Conservation (phyloP, 1,140 invertebrate species). For the Temnothorax curvispinosus region DNA sequence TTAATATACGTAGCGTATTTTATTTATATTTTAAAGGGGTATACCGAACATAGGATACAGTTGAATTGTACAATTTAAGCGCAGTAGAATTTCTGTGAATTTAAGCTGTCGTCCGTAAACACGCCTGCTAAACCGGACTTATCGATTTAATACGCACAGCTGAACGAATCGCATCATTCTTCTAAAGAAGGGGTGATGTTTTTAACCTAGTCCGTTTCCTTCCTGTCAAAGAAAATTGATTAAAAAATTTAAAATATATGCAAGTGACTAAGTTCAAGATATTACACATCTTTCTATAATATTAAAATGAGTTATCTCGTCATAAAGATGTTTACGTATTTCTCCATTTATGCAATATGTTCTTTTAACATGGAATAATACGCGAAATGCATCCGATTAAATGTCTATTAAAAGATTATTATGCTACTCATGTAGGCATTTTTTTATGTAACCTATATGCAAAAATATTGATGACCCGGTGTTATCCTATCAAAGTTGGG, state of each 20-base stretch:
- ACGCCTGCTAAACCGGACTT: not conserved
- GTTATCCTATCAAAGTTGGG: slow-evolving; percentile 16
- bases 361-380: not conserved
- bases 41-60: not conserved
- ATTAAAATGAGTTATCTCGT: not conserved
- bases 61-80: not conserved
- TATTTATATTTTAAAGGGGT: not conserved
- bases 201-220: not conserved
- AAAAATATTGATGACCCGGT: slow-evolving; percentile 20
- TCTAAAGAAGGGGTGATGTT: not conserved
- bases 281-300: not conserved
- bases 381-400: not conserved
- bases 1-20: not conserved
- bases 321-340: not conserved
- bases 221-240: slow-evolving; percentile 7
- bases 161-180: slow-evolving; percentile 8
- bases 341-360: not conserved
- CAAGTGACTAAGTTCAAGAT: slow-evolving; percentile 32
- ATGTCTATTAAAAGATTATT: slow-evolving; percentile 33
- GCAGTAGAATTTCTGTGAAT: not conserved
- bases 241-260: not conserved
- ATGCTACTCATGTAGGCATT: not conserved
- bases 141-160: slow-evolving; percentile 50
- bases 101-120: not conserved
- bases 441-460: not conserved